phyloP scores from a whole-genome alignment of 1,140 invertebrate genomes.

The Zaprionus taronus region DNA sequence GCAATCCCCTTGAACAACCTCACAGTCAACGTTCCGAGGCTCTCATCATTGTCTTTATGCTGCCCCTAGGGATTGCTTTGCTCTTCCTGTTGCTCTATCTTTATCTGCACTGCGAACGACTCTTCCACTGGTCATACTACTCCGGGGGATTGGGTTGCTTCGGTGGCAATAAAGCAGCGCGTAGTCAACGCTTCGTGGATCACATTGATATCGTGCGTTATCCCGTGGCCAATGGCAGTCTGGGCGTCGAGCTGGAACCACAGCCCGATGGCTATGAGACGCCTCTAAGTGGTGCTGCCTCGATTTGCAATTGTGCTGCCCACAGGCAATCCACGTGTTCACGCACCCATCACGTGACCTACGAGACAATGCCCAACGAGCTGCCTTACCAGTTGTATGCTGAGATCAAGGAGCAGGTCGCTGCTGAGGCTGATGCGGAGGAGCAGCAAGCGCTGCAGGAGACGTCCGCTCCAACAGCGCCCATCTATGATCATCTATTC shows the following conservation, averaged over 20 bases:
- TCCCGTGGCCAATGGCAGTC: constrained; percentile 59
- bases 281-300: constrained; percentile 63
- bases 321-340: constrained; percentile 57
- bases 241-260: constrained; percentile 35
- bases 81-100: constrained; percentile 75
- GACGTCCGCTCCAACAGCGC: constrained; percentile 31
- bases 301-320: constrained; percentile 71
- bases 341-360: constrained; percentile 69
- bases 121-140: constrained; percentile 80
- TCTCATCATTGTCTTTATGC: constrained; percentile 77
- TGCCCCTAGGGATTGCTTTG: constrained; percentile 74
- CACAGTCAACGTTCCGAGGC: constrained; percentile 70
- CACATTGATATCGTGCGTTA: constrained; percentile 78
- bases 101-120: constrained; percentile 76
- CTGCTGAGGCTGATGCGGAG: neutral
- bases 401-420: constrained; percentile 64
- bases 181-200: constrained; percentile 57
- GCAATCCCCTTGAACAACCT: constrained; percentile 67
- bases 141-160: constrained; percentile 55
- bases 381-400: constrained; percentile 71
- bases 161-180: constrained; percentile 41
- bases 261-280: constrained; percentile 72
- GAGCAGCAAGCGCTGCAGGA: neutral
- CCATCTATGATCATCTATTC: constrained; percentile 70
- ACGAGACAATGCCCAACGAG: constrained; percentile 64